Percentiles rank a stretch among this genome's conserved stretches.
These are phyloP conservation scores for Phortica variegata DNA, from an alignment of 1,140 invertebrate species.

Conservation along the genomic window DNA sequence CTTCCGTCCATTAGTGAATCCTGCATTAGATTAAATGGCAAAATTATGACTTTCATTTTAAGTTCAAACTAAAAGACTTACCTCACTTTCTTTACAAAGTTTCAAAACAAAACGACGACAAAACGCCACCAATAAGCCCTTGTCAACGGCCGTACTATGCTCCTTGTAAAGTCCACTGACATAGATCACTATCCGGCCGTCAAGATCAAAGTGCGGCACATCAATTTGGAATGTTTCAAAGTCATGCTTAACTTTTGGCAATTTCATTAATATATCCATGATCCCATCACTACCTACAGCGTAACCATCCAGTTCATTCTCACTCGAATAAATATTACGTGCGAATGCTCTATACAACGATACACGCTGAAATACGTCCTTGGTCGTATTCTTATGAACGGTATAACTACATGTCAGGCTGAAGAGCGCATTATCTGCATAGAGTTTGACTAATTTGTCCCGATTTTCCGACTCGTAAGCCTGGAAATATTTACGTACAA, in stretches of 20 bases:
- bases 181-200: slow-evolving; percentile 15
- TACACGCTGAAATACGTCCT: slow-evolving; percentile 26
- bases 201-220: slow-evolving; percentile 28
- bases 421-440: slow-evolving; percentile 28
- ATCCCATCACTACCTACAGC: slow-evolving; percentile 24
- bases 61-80: too few species aligned
- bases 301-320: not conserved
- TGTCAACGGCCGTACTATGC: not conserved
- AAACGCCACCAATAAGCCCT: slow-evolving; percentile 23
- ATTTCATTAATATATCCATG: slow-evolving; percentile 27
- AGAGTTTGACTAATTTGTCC: slow-evolving; percentile 19
- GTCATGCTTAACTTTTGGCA: slow-evolving; percentile 34
- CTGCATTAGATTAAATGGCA: not conserved
- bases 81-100: slow-evolving; percentile 13
- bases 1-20: not conserved
- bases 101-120: slow-evolving; percentile 34
- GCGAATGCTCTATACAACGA: slow-evolving; percentile 27
- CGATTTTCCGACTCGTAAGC: slow-evolving; percentile 20
- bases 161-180: slow-evolving; percentile 30
- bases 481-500: slow-evolving; percentile 29
- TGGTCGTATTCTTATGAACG: slow-evolving; percentile 3
- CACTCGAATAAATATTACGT: slow-evolving; percentile 18
- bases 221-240: slow-evolving; percentile 40
- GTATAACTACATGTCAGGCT: slow-evolving; percentile 36
- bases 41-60: too few species aligned